Conservation (phyloP, 2,113 vertebrate species). For the Ciconia boyciana region DNA sequence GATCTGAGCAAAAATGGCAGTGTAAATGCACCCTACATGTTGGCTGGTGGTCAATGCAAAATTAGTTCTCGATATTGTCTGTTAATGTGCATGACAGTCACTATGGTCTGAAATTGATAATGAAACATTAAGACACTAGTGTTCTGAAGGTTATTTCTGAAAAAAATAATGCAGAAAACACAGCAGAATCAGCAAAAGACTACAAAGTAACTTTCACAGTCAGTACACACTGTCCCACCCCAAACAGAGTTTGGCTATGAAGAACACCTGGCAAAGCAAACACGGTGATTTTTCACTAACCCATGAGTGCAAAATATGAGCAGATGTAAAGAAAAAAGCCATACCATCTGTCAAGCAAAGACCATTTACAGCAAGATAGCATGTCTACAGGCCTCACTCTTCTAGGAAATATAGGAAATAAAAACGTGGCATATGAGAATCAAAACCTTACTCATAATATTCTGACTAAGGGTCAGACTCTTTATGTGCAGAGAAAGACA, state of each 20-base stretch:
- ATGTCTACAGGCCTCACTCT: background rate
- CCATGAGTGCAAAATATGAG: background rate
- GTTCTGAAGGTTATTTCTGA: background rate
- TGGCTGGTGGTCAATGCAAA: background rate
- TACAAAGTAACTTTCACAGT: background rate
- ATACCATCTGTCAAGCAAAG: background rate
- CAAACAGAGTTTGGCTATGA: background rate
- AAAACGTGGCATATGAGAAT: background rate
- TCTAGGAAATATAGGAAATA: background rate
- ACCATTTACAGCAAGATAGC: background rate
- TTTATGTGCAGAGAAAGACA: background rate
- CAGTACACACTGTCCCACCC: rapidly evolving
- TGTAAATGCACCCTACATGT: background rate
- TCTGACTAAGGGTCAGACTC: background rate
- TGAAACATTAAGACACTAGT: background rate
- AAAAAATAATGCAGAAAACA: background rate
- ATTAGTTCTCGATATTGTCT: background rate
- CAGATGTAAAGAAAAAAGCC: background rate
- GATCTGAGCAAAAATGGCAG: background rate
- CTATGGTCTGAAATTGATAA: background rate
- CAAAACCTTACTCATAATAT: background rate
- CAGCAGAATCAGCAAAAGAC: background rate
- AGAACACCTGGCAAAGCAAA: background rate
- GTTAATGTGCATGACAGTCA: background rate
- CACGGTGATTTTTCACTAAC: background rate